Conservation (phyloP, 2,888 invertebrate species). For the Drosophila ezoana region DNA sequence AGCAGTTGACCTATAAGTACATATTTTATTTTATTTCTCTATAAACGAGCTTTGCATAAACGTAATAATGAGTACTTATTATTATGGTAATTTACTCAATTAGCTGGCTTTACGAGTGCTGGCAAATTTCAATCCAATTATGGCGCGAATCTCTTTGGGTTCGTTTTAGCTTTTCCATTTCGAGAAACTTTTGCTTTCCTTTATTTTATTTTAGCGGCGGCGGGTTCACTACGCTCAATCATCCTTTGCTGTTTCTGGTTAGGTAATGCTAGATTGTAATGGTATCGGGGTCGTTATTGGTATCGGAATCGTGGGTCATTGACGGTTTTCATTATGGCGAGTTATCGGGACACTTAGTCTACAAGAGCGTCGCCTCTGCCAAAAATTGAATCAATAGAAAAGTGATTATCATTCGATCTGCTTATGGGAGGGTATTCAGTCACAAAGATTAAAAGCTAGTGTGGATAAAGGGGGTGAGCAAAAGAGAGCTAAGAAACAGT, state of each 20-base stretch:
- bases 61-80: slow-evolving; percentile 25
- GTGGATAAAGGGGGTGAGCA: slow-evolving; percentile 40
- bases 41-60: slow-evolving; percentile 15
- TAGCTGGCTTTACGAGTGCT: slow-evolving; percentile 41
- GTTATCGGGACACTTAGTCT: slow-evolving; percentile 45
- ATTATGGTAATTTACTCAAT: slow-evolving; percentile 29
- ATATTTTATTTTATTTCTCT: slow-evolving; percentile 6
- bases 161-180: slow-evolving; percentile 21
- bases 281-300: slow-evolving; percentile 16
- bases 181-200: slow-evolving; percentile 30
- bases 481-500: slow-evolving; percentile 30
- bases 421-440: slow-evolving; percentile 15
- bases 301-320: slow-evolving; percentile 30
- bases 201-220: slow-evolving; percentile 44
- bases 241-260: slow-evolving; percentile 27
- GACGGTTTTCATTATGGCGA: slow-evolving; percentile 24
- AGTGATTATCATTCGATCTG: slow-evolving; percentile 26
- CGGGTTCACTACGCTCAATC: slow-evolving; percentile 55
- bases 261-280: slow-evolving; percentile 3
- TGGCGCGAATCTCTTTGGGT: slow-evolving; percentile 68
- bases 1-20: slow-evolving; percentile 28
- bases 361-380: slow-evolving; percentile 71
- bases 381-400: slow-evolving; percentile 47
- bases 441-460: slow-evolving; percentile 22
- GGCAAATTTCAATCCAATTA: slow-evolving; percentile 54